A percentile compares a stretch with the other conserved stretches of the same genome.
Evolutionary conservation across 92 coral and sea anemone genomes (phyloP).

Genomic region (Bergia puertoricense): DNA sequence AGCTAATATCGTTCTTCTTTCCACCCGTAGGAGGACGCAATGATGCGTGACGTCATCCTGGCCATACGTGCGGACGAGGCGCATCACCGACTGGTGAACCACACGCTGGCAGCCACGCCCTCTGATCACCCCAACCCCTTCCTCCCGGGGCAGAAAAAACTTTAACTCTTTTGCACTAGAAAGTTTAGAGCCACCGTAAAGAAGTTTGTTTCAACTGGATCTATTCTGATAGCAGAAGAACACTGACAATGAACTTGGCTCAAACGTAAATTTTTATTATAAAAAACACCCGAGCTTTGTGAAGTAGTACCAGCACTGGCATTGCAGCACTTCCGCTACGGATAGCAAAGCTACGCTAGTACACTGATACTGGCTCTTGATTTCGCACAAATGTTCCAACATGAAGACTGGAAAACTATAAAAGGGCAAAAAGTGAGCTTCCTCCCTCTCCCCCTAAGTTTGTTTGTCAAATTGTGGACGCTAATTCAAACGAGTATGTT

Average conservation of each 20-base stretch:
- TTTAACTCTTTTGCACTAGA: neutral
- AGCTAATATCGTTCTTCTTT: neutral
- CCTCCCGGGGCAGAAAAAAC: constrained; percentile 55
- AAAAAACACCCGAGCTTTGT: neutral
- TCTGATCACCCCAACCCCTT: constrained; percentile 63
- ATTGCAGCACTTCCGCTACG: neutral
- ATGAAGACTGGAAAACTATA: too few relatives aligned
- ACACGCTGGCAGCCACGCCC: constrained; percentile 59
- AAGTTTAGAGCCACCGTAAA: neutral
- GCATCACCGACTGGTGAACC: constrained; percentile 63
- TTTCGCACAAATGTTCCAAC: too few relatives aligned
- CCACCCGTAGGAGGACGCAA: constrained; percentile 41
- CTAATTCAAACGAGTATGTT: too few relatives aligned
- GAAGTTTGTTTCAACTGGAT: neutral
- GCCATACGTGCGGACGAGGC: constrained; percentile 70
- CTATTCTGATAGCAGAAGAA: too few relatives aligned
- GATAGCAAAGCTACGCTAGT: neutral
- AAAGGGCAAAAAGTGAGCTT: too few relatives aligned
- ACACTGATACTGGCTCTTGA: too few relatives aligned
- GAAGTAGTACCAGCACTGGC: too few relatives aligned
- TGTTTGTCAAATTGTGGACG: too few relatives aligned
- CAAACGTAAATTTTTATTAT: neutral
- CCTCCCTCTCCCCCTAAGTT: too few relatives aligned
- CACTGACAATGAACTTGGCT: too few relatives aligned
- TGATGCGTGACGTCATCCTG: constrained; percentile 62